A percentile compares a stretch with the other conserved stretches of the same genome.
Conservation (phyloP, 2,888 invertebrate genomes). For the Tipula helvola region DNA sequence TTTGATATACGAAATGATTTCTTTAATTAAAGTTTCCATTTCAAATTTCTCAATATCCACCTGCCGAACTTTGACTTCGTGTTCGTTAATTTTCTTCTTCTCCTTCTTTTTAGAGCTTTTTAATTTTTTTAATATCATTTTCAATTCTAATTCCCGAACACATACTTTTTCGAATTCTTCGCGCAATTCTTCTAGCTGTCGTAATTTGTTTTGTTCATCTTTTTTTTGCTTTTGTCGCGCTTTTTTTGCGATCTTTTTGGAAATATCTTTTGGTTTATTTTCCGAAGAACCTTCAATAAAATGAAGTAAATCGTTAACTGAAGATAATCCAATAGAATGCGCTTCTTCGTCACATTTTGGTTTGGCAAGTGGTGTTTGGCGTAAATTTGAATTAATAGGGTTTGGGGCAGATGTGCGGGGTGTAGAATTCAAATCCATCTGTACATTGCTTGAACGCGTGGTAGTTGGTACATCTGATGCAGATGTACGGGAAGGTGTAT, state of each 20-base stretch:
- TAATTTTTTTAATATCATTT: conserved; percentile 27
- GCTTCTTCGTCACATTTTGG: background rate
- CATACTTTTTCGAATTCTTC: conserved; percentile 32
- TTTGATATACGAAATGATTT: conserved; percentile 32
- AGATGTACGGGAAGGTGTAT: background rate
- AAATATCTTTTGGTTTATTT: conserved; percentile 21
- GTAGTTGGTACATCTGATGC: background rate
- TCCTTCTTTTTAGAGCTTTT: conserved; percentile 26
- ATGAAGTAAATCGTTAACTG: conserved; percentile 29
- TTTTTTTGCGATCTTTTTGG: conserved; percentile 34
- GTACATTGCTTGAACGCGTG: background rate
- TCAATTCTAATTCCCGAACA: conserved; percentile 31
- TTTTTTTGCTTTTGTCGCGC: conserved; percentile 34
- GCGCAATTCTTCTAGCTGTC: conserved; percentile 29
- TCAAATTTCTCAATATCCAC: conserved; percentile 31
- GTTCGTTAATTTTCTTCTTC: conserved; percentile 31
- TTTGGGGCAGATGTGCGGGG: background rate
- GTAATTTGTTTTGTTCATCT: conserved; percentile 31
- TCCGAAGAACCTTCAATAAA: conserved; percentile 30
- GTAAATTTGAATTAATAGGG: background rate
- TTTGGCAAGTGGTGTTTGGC: background rate
- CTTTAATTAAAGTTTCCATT: conserved; percentile 31
- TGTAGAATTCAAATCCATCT: background rate
- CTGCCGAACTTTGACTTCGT: conserved; percentile 32
- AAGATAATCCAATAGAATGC: background rate